Evolutionary conservation across 2,797 vertebrate species (phyloP).

Genomic region (Pantherophis alleghaniensis): DNA sequence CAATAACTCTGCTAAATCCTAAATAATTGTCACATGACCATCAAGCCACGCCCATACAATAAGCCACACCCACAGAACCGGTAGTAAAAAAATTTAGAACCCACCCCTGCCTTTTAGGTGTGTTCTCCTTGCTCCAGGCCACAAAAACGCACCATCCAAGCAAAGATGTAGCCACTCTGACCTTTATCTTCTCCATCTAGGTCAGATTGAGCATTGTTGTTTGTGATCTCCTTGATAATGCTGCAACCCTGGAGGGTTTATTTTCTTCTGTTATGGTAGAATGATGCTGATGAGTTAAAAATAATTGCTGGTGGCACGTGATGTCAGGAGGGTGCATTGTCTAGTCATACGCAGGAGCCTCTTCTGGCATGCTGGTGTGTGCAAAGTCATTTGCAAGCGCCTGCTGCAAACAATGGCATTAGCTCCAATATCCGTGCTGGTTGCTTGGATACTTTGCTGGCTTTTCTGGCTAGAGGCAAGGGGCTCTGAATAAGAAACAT

Average conservation of each 20-base stretch:
- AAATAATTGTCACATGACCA: no score
- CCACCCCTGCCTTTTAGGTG: background rate
- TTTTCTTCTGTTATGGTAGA: background rate
- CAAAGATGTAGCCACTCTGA: background rate
- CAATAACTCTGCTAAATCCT: no score
- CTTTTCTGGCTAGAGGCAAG: background rate
- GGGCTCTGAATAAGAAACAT: no score
- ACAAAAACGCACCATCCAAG: background rate
- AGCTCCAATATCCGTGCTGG: background rate
- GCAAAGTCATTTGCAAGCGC: background rate
- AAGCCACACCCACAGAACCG: no score
- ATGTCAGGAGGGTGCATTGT: background rate
- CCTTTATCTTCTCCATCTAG: background rate
- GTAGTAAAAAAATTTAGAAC: no score
- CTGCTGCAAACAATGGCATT: background rate
- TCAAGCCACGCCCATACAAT: no score
- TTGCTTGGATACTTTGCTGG: constrained; percentile 11
- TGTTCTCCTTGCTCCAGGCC: background rate
- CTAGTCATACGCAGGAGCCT: background rate
- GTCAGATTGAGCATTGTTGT: background rate
- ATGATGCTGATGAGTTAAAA: background rate
- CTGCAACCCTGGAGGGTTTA: background rate
- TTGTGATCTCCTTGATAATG: background rate
- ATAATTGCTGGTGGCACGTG: background rate
- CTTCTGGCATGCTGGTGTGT: background rate